These are phyloP conservation scores for Pseudocheirus occidentalis DNA, from an alignment of 2,797 vertebrate genomes.

Conservation along the genomic window DNA sequence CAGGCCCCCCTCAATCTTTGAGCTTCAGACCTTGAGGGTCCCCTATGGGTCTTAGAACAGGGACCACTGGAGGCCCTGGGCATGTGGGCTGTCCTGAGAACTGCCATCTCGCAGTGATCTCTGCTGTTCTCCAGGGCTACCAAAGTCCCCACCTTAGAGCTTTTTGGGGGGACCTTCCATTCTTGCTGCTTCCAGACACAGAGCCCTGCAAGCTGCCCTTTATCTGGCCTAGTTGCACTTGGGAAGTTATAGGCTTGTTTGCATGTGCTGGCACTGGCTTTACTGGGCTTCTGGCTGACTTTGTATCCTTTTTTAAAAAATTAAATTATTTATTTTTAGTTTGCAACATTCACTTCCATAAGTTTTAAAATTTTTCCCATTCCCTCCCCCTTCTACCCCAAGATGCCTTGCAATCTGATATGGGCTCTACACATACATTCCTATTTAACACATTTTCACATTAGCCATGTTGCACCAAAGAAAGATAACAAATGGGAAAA, in stretches of 20 bases:
- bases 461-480: too few species aligned
- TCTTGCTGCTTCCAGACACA: not conserved
- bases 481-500: too few species aligned
- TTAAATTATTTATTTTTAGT: too few species aligned
- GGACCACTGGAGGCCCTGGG: not conserved
- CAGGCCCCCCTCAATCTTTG: too few species aligned
- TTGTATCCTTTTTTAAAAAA: not conserved
- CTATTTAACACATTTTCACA: too few species aligned
- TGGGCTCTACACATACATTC: too few species aligned
- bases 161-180: not conserved
- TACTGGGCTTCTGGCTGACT: not conserved
- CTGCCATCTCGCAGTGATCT: not conserved
- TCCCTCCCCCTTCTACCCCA: too few species aligned
- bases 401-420: too few species aligned
- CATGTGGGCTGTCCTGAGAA: not conserved
- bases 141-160: not conserved
- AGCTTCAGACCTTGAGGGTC: not conserved
- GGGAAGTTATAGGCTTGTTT: not conserved
- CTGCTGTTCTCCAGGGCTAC: not conserved
- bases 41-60: not conserved
- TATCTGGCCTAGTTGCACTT: not conserved
- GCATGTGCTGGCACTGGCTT: not conserved
- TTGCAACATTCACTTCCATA: too few species aligned
- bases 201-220: not conserved
- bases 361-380: too few species aligned